Base-by-base conservation (phyloP, 2,888 invertebrate genomes). In the Leucoptera coffeella region DNA sequence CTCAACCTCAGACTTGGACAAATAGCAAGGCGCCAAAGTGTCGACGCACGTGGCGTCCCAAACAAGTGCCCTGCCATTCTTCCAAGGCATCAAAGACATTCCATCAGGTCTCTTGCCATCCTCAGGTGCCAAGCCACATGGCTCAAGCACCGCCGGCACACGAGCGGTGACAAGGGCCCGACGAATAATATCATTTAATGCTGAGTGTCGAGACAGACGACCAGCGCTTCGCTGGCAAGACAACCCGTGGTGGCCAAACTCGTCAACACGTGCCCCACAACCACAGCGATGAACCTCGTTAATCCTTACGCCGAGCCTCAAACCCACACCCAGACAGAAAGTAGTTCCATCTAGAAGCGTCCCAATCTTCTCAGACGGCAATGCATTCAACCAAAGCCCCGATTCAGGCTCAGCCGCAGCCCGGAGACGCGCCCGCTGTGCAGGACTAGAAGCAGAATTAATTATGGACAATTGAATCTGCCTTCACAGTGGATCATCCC, bases 11-110 rank as follows among this genome's bases (percentile, higher is more conserved):
- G n/a, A n/a, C n/a, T n/a, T n/a, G n/a, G n/a, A n/a, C n/a, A n/a
- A n/a, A n/a, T n/a, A n/a, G n/a, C n/a, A n/a, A n/a, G n/a, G n/a
- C 15, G 12, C 10, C 12, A 27, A 10, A 7, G 22, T 27, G 22
- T 12, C 13, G 4, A 27, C 22, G 15, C 27, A 27, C 11, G 27
- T 22, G 7, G 27, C 27, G 14, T 27, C 27, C 27, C 27, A 27
- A n/a, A 27, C 12, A 7, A 22, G 17, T 11, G 15, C 14, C 12
- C 15, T 14, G 4, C 27, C 27, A 11, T 9, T 22, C 12, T 22
- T 12, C 27, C 27, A 27, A 3, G 21, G 27, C 8, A 27, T 22
- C 14, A 27, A 8, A 12, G 27, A 21, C 27, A 23, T 11, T 4
- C 27, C 27, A 15, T 27, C 23, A 5, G 22, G 15, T 14, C 27